Evolutionary conservation across 2,888 invertebrate species (phyloP).

Genomic region (Baccha elongata): DNA sequence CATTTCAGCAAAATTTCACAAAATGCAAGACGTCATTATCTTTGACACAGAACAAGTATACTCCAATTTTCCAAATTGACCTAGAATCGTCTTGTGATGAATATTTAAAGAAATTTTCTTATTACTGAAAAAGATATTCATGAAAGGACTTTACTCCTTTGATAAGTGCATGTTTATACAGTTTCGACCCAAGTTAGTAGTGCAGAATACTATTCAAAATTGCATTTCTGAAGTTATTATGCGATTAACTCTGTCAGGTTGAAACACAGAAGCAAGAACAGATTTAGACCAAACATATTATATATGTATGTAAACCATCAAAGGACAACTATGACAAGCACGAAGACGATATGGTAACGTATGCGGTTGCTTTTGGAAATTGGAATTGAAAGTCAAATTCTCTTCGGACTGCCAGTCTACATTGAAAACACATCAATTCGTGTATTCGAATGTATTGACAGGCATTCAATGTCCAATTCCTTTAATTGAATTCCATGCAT

Average conservation of each 20-base stretch:
- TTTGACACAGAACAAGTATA: not conserved
- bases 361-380: no score
- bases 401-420: slow-evolving; percentile 19
- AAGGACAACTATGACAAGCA: slow-evolving; percentile 10
- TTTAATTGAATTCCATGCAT: slow-evolving; percentile 68
- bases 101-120: slow-evolving; percentile 62
- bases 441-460: slow-evolving; percentile 40
- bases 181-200: not conserved
- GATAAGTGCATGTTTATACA: not conserved
- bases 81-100: slow-evolving; percentile 43
- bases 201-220: slow-evolving; percentile 36
- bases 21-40: slow-evolving; percentile 10
- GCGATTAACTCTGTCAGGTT: slow-evolving; percentile 64
- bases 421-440: slow-evolving; percentile 48
- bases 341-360: not conserved
- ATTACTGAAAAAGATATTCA: not conserved
- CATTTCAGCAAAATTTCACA: slow-evolving; percentile 13
- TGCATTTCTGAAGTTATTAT: slow-evolving; percentile 59
- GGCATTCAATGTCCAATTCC: slow-evolving; percentile 66
- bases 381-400: slow-evolving; percentile 36
- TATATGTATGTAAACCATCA: not conserved
- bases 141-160: not conserved
- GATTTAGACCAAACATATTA: not conserved
- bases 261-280: slow-evolving; percentile 19
- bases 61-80: slow-evolving; percentile 40